phyloP scores from a whole-genome alignment of 1,140 invertebrate species.

The Latrodectus geometricus region DNA sequence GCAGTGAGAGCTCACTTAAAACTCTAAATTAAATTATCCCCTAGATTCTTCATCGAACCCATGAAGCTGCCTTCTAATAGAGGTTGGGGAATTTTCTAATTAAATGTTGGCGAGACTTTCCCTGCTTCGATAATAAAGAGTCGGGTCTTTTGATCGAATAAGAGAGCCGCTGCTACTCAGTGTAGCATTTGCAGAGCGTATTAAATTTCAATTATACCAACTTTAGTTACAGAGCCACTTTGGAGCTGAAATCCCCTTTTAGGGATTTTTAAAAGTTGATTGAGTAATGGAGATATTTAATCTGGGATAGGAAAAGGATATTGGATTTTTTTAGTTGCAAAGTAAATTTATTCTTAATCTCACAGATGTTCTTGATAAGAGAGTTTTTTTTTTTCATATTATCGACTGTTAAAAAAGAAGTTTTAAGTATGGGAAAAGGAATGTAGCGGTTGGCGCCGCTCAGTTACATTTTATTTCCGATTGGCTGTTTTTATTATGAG shows the following conservation, averaged over 20 bases:
- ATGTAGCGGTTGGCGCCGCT: no score
- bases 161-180: not conserved
- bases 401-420: no score
- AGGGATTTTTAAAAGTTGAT: not conserved
- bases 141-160: not conserved
- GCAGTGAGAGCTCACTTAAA: not conserved
- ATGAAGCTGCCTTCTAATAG: not conserved
- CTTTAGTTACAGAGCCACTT: not conserved
- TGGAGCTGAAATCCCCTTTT: not conserved
- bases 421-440: no score
- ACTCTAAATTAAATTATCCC: slow-evolving; percentile 29
- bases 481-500: no score
- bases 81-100: slow-evolving; percentile 14
- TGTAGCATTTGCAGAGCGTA: not conserved
- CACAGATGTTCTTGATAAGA: no score
- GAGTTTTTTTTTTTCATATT: no score
- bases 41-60: not conserved
- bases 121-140: not conserved
- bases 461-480: no score
- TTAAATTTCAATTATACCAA: slow-evolving; percentile 33
- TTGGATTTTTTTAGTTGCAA: no score
- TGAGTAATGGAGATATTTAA: not conserved
- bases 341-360: no score
- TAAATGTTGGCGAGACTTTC: slow-evolving; percentile 1
- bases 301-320: not conserved